Conservation (phyloP, 2,797 vertebrate genomes). For the Neoniphon sammara region DNA sequence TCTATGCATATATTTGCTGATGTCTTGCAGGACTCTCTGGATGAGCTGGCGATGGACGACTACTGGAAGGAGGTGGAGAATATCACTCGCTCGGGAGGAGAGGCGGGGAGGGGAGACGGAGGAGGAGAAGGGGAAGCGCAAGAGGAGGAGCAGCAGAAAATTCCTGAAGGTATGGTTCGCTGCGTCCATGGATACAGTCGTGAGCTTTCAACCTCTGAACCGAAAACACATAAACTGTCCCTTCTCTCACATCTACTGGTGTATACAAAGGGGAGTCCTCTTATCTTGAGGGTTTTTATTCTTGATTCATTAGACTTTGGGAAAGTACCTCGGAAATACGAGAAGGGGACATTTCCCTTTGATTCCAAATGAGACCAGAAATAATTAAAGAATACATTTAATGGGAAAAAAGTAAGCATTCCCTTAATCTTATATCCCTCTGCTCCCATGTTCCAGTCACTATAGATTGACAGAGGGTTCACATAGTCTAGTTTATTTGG, state of each 20-base stretch:
- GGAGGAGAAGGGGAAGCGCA: slow-evolving; percentile 79
- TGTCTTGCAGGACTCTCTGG: slow-evolving; percentile 89
- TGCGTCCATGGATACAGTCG: neutral
- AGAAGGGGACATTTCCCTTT: neutral
- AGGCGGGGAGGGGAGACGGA: slow-evolving; percentile 68
- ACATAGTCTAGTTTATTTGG: too few species aligned
- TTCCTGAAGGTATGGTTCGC: slow-evolving; percentile 89
- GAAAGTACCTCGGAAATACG: too few species aligned
- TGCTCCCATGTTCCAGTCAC: too few species aligned
- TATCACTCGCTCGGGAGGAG: slow-evolving; percentile 85
- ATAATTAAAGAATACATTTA: too few species aligned
- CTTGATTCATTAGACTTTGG: neutral
- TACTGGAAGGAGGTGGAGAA: slow-evolving; percentile 95
- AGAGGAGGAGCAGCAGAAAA: slow-evolving; percentile 88
- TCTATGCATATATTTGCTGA: too few species aligned
- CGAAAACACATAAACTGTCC: neutral
- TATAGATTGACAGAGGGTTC: too few species aligned
- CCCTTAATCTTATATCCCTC: too few species aligned
- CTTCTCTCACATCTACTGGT: neutral
- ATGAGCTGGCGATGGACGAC: slow-evolving; percentile 91
- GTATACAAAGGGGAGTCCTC: neutral
- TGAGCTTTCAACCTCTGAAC: neutral
- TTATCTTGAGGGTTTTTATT: neutral
- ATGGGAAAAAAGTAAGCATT: too few species aligned
- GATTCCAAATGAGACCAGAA: too few species aligned